Evolutionary conservation across 2,797 vertebrate species (phyloP).

Genomic region (Anas capensis): DNA sequence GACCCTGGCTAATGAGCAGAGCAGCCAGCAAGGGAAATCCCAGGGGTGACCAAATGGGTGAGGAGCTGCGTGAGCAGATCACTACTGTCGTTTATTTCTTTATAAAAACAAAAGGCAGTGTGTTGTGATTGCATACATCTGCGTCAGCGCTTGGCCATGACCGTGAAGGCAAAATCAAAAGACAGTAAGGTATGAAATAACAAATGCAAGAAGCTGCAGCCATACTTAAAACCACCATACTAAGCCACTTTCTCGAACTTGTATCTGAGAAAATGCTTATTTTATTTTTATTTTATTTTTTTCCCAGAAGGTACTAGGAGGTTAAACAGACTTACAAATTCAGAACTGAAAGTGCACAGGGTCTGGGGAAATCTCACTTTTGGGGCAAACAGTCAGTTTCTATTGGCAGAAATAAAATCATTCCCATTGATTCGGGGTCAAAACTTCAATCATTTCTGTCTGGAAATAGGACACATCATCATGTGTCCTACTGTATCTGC

Average conservation of each 20-base stretch:
- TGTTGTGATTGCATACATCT: not conserved
- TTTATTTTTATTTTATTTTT: too few species aligned
- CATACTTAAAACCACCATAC: not conserved
- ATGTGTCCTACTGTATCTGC: not conserved
- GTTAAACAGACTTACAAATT: not conserved
- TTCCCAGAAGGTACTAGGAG: not conserved
- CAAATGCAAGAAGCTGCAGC: not conserved
- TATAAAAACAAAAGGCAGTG: conserved; percentile 1
- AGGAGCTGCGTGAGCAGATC: conserved; percentile 28
- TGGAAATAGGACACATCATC: not conserved
- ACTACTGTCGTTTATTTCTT: not conserved
- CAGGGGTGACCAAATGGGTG: not conserved
- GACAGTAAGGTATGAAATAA: not conserved
- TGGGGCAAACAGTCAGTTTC: not conserved
- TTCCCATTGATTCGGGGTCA: not conserved
- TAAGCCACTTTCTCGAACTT: not conserved
- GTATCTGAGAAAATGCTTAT: not conserved
- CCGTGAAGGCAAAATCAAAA: not conserved
- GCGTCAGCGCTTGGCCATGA: not conserved
- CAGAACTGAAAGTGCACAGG: not conserved
- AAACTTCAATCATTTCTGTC: not conserved
- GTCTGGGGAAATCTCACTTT: not conserved
- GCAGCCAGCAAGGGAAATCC: conserved; percentile 18
- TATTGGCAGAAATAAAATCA: not conserved
- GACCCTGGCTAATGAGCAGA: conserved; percentile 28